Conservation (phyloP, 2,797 vertebrate species). For the Phaenicophaeus curvirostris region DNA sequence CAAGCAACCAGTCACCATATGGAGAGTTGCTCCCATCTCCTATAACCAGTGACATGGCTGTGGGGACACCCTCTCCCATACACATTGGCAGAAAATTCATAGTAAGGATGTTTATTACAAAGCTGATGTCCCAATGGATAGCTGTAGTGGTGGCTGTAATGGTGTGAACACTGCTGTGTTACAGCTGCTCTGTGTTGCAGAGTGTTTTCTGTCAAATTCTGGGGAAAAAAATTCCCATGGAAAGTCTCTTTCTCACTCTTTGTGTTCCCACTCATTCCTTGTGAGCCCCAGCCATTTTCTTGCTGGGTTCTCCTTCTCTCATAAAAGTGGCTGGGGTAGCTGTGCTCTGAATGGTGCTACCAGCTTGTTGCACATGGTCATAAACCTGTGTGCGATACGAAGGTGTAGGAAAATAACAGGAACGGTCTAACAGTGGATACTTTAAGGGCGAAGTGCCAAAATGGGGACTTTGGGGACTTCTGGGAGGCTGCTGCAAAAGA, state of each 20-base stretch:
- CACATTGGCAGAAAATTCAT: neutral
- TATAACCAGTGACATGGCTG: fast-evolving
- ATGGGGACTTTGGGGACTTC: neutral
- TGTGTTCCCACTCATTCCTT: neutral
- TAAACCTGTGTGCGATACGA: neutral
- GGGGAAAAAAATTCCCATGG: neutral
- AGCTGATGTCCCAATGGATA: neutral
- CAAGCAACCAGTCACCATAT: fast-evolving
- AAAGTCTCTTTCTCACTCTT: neutral
- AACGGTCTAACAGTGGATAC: neutral
- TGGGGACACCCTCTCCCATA: neutral
- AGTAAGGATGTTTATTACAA: neutral
- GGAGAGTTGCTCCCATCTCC: neutral
- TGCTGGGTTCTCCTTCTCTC: neutral
- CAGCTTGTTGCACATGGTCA: neutral
- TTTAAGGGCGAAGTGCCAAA: neutral
- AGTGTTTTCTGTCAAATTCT: neutral
- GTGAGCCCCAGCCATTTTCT: neutral
- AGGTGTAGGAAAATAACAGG: neutral
- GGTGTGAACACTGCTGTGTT: neutral
- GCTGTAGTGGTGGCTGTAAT: fast-evolving
- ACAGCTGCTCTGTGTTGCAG: neutral
- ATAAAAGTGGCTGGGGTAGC: neutral
- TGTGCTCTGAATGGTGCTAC: neutral
- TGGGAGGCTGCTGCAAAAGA: neutral